Conservation (phyloP, 2,113 vertebrate genomes). For the Eira barbara region DNA sequence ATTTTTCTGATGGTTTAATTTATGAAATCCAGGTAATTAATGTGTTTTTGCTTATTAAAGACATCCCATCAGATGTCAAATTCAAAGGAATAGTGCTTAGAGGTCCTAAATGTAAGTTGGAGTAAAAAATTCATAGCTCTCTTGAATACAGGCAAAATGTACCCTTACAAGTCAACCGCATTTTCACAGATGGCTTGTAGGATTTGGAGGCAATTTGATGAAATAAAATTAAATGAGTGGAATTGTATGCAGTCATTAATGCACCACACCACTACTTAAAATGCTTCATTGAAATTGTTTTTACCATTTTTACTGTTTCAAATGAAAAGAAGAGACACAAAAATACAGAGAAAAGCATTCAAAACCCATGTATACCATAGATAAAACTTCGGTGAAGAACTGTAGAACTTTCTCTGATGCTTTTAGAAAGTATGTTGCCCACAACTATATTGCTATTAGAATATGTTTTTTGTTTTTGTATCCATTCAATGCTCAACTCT, state of each 20-base stretch:
- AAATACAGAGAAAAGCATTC: constrained; percentile 29
- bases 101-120: constrained; percentile 52
- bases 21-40: constrained; percentile 53
- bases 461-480: background rate
- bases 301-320: constrained; percentile 16
- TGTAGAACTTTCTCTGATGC: background rate
- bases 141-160: constrained; percentile 37
- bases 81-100: constrained; percentile 31
- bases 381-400: background rate
- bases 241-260: constrained; percentile 58
- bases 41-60: constrained; percentile 51
- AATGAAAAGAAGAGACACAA: constrained; percentile 23
- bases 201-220: constrained; percentile 61
- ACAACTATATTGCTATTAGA: background rate
- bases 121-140: constrained; percentile 45
- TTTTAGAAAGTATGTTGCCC: background rate
- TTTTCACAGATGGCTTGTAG: constrained; percentile 59
- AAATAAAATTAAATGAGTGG: constrained; percentile 67
- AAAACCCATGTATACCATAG: background rate
- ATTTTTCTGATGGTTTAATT: constrained; percentile 67
- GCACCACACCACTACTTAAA: constrained; percentile 50
- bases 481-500: background rate
- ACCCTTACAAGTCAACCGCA: background rate
- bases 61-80: constrained; percentile 45
- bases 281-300: constrained; percentile 42